These are phyloP conservation scores for Drosophila tanythrix DNA, from an alignment of 2,888 invertebrate species.

Conservation along the genomic window DNA sequence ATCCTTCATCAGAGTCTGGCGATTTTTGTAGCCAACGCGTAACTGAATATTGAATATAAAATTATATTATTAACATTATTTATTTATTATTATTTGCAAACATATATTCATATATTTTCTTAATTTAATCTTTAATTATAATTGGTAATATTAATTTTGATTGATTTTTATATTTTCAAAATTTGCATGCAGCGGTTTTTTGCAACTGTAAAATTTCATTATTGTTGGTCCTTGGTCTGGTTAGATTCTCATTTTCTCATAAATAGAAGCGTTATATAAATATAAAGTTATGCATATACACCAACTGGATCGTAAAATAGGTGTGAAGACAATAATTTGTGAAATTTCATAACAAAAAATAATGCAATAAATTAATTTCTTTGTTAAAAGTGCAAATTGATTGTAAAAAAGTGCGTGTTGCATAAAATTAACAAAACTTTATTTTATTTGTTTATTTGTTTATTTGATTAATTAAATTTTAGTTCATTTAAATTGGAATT, in stretches of 20 bases:
- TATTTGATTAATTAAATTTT: too few species aligned
- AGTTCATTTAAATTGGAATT: too few species aligned
- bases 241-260: background rate
- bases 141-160: background rate
- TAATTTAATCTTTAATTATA: background rate
- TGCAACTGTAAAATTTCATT: background rate
- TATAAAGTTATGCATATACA: background rate
- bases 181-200: background rate
- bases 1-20: conserved; percentile 87
- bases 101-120: background rate
- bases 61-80: background rate
- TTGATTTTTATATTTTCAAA: background rate
- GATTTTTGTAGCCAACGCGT: conserved; percentile 88
- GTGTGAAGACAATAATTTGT: background rate
- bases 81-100: too few species aligned
- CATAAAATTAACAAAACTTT: background rate
- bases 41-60: conserved; percentile 83
- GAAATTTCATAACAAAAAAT: background rate
- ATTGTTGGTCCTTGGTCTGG: background rate
- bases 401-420: background rate
- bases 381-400: background rate
- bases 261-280: background rate
- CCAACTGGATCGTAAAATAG: background rate
- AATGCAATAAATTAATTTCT: background rate
- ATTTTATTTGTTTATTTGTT: background rate